Conservation (phyloP, 2,113 vertebrate species). For the Cervus canadensis region DNA sequence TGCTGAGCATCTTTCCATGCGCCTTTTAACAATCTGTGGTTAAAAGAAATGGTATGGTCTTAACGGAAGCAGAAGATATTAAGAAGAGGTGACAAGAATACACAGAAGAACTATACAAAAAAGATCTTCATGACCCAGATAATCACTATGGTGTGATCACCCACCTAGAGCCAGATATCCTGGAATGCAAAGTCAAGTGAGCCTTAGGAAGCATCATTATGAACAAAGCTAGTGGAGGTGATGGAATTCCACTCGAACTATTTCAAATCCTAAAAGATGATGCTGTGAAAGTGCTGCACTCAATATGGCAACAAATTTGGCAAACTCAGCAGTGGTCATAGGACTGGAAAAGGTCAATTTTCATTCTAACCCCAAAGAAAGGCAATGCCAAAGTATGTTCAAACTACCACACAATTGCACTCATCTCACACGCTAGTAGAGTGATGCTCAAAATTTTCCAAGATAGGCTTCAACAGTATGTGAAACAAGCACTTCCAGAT, state of each 20-base stretch:
- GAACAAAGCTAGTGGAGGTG: background rate
- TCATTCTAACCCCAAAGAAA: background rate
- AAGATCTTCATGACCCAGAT: background rate
- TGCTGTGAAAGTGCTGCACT: background rate
- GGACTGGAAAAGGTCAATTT: background rate
- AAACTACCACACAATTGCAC: background rate
- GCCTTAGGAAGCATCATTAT: no score
- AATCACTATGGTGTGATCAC: background rate
- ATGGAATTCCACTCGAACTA: background rate
- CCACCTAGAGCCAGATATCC: background rate
- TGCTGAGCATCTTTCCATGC: background rate
- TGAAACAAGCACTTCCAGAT: background rate
- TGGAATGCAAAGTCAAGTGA: background rate
- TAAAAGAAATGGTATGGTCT: background rate
- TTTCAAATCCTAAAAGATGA: background rate
- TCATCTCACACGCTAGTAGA: rapidly evolving
- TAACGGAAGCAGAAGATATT: background rate
- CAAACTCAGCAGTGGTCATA: background rate
- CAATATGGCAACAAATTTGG: background rate
- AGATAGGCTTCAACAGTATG: background rate
- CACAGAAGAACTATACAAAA: background rate
- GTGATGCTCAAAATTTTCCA: background rate
- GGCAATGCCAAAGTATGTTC: background rate
- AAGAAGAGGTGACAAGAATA: background rate
- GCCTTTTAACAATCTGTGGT: background rate